Percentiles rank a stretch among this genome's conserved stretches.
These are phyloP conservation scores for Protonibea diacanthus DNA, from an alignment of 2,797 vertebrate species.

Conservation along the genomic window DNA sequence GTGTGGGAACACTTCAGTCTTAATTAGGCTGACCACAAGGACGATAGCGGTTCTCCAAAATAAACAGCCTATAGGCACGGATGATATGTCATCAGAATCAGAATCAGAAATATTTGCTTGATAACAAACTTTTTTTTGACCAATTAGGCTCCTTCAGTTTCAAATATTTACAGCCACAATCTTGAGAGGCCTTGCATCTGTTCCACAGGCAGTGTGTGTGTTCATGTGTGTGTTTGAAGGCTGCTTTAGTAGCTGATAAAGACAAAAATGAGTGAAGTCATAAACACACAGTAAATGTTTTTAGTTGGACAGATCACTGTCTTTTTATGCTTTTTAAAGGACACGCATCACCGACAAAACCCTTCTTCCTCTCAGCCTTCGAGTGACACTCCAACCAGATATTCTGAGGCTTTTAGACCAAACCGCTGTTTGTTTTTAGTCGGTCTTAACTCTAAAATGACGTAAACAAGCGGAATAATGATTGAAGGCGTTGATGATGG, in stretches of 20 bases:
- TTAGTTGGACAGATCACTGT: slow-evolving; percentile 17
- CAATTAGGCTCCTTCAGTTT: slow-evolving; percentile 30
- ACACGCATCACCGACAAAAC: slow-evolving; percentile 17
- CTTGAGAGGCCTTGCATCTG: slow-evolving; percentile 32
- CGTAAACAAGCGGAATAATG: slow-evolving; percentile 67
- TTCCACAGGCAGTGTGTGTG: slow-evolving; percentile 14
- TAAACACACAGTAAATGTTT: slow-evolving; percentile 58
- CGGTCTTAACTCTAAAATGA: slow-evolving; percentile 60
- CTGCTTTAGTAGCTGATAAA: slow-evolving; percentile 58
- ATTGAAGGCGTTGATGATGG: slow-evolving; percentile 75
- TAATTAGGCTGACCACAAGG: slow-evolving; percentile 48
- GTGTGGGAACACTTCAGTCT: slow-evolving; percentile 20
- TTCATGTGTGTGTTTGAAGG: slow-evolving; percentile 43
- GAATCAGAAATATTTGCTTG: slow-evolving; percentile 35
- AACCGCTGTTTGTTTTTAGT: slow-evolving; percentile 74
- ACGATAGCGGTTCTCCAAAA: slow-evolving; percentile 4
- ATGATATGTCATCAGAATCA: slow-evolving; percentile 15
- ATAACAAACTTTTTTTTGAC: slow-evolving; percentile 24
- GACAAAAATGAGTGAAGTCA: slow-evolving; percentile 50
- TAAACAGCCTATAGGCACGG: slow-evolving; percentile 30
- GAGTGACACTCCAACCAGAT: slow-evolving; percentile 33
- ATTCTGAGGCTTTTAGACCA: slow-evolving; percentile 48
- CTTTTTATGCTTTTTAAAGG: background rate
- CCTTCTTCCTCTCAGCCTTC: slow-evolving; percentile 24
- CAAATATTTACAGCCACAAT: slow-evolving; percentile 45